Conservation (phyloP, 2,113 vertebrate species). For the Bubo blakistoni region DNA sequence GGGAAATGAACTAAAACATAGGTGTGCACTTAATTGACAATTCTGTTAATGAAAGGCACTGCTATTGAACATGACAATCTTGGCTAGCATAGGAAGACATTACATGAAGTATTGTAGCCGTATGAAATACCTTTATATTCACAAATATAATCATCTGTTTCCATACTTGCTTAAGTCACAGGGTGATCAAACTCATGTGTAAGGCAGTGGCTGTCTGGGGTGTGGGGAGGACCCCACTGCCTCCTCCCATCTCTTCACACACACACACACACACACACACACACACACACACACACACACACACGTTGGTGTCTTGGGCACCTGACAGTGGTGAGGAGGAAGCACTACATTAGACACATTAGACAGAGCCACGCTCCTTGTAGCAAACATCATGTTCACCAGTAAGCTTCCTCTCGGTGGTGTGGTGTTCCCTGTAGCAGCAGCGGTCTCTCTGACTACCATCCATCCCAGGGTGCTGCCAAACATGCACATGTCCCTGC, state of each 20-base stretch:
- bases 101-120: background rate
- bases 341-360: background rate
- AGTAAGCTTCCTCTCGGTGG: background rate
- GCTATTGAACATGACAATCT: background rate
- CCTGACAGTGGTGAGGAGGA: background rate
- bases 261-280: too few species aligned
- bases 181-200: background rate
- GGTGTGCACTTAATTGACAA: background rate
- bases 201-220: background rate
- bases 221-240: background rate
- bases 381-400: fast-evolving
- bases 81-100: background rate
- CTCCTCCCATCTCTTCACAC: background rate
- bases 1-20: background rate
- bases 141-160: background rate
- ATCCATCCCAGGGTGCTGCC: background rate
- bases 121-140: background rate
- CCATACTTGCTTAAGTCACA: background rate
- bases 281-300: too few species aligned
- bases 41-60: background rate
- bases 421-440: background rate
- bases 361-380: background rate
- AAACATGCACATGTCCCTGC: background rate
- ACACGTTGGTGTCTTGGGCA: background rate
- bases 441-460: background rate